A percentile compares a stretch with the other conserved stretches of the same genome.
phyloP scores from a whole-genome alignment of 2,113 vertebrate genomes.

The Otocyon megalotis region DNA sequence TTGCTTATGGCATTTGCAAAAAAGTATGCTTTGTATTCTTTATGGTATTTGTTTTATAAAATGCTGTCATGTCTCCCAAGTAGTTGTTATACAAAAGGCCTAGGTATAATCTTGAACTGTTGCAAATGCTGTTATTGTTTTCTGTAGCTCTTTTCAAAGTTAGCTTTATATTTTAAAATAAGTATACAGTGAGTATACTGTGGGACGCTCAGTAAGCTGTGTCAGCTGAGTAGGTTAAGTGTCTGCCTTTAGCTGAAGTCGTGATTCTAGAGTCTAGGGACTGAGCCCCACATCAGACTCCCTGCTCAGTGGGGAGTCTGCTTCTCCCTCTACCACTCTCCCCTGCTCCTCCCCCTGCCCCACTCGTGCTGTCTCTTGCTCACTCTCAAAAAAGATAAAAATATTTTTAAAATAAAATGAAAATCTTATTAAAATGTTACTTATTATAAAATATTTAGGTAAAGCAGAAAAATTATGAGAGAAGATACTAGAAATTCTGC shows the following conservation, averaged over 20 bases:
- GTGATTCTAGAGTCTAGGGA: too few relatives aligned
- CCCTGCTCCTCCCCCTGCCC: too few relatives aligned
- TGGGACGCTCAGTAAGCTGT: too few relatives aligned
- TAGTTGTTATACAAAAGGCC: neutral
- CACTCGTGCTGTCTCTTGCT: too few relatives aligned
- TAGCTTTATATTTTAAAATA: neutral
- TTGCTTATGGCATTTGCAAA: constrained; percentile 23
- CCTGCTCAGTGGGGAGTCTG: too few relatives aligned
- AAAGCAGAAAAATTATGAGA: constrained; percentile 37
- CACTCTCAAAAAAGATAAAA: too few relatives aligned
- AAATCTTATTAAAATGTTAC: neutral
- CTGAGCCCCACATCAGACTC: too few relatives aligned
- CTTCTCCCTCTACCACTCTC: too few relatives aligned
- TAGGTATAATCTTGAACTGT: neutral
- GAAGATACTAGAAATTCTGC: neutral
- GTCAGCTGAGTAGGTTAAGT: too few relatives aligned
- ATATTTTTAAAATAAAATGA: too few relatives aligned
- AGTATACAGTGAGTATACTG: too few relatives aligned
- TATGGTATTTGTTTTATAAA: constrained; percentile 20
- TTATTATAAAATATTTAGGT: neutral
- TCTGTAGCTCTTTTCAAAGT: constrained; percentile 35
- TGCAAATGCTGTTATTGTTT: neutral
- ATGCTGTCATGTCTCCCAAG: neutral
- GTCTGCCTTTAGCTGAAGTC: too few relatives aligned
- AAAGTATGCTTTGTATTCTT: neutral